Evolutionary conservation across 2,797 vertebrate species (phyloP), one percentile per base, ranked within the genome.

Genomic region (Galago senegalensis): DNA sequence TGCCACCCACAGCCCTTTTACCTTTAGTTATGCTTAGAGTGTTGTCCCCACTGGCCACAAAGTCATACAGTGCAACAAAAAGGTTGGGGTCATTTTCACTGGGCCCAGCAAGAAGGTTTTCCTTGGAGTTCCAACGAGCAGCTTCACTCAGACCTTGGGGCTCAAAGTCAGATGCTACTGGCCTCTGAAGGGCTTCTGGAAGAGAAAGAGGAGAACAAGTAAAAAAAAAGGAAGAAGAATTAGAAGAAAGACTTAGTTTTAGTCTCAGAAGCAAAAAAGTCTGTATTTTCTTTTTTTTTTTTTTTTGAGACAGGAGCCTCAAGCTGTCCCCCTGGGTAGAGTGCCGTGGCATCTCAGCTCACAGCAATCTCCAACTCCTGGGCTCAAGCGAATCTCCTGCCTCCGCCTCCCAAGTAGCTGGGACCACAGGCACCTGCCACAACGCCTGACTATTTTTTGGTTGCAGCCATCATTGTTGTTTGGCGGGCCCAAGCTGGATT

Each of bases 1-100:
- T 31, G 86, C 8, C 7, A 53, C 58, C 49, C 56, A 14, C 29
- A 40, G 53, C 1, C 8, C 10, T 31, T 97, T 98, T 98, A 99
- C 99, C 99, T 99, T 99, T 99, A 92, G 99, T 99, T 96, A 99
- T 99, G 99, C 99, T 99, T 89, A 99, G 99, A 27, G 99, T 99
- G 98, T 99, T 99, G 98, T 99, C 99, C 9, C 99, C 99, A 82
- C 99, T 99, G 2, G 99, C 99, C 95, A 99, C 99, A 31, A 99
- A 99, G 91, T 99, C 99, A 34, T 99, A 99, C 70, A 99, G 99
- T 76, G 99, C 99, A 95, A 99, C 99, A 61, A 99, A 99, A 96
- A 99, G 99, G 98, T 99, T 99, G 97, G 99, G 99, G 98, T 99
- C 99, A 99, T 99, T 99, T 98, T 99, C 99, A 85, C 99, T 99